A percentile compares a stretch with the other conserved stretches of the same genome.
Conservation (phyloP, 2,797 vertebrate species). For the Notolepis coatsorum region DNA sequence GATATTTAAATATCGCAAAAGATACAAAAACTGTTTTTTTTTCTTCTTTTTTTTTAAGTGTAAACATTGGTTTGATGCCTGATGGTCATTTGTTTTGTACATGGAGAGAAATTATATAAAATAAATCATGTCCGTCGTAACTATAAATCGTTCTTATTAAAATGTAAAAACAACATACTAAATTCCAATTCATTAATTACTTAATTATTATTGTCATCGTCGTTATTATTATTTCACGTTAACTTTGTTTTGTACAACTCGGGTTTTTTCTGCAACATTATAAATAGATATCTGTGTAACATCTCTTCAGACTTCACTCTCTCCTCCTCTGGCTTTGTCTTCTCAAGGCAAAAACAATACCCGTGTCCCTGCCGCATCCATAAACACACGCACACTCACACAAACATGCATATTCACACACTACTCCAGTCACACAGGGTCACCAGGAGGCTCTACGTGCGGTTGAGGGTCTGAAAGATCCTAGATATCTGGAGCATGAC, state of each 20-base stretch:
- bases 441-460: constrained; percentile 86
- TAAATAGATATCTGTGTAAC: constrained; percentile 81
- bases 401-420: too few relatives aligned
- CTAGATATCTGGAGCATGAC: constrained; percentile 99
- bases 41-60: too few relatives aligned
- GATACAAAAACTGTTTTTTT: constrained; percentile 67
- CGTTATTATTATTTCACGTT: constrained; percentile 61
- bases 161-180: constrained; percentile 78
- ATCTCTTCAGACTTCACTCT: constrained; percentile 63
- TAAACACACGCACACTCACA: constrained; percentile 12
- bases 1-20: constrained; percentile 75
- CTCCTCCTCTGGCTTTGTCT: constrained; percentile 61
- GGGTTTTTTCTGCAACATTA: constrained; percentile 77
- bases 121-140: constrained; percentile 75
- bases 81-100: constrained; percentile 64
- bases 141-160: constrained; percentile 71
- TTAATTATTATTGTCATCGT: constrained; percentile 64
- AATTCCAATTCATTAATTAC: constrained; percentile 60
- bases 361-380: constrained; percentile 43
- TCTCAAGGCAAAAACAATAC: constrained; percentile 70
- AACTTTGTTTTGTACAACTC: constrained; percentile 74
- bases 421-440: constrained; percentile 61
- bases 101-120: constrained; percentile 79
- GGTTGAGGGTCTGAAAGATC: constrained; percentile 99
- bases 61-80: constrained; percentile 77